These are phyloP conservation scores for Epistrophe grossulariae DNA, from an alignment of 2,888 invertebrate genomes.

Conservation along the genomic window DNA sequence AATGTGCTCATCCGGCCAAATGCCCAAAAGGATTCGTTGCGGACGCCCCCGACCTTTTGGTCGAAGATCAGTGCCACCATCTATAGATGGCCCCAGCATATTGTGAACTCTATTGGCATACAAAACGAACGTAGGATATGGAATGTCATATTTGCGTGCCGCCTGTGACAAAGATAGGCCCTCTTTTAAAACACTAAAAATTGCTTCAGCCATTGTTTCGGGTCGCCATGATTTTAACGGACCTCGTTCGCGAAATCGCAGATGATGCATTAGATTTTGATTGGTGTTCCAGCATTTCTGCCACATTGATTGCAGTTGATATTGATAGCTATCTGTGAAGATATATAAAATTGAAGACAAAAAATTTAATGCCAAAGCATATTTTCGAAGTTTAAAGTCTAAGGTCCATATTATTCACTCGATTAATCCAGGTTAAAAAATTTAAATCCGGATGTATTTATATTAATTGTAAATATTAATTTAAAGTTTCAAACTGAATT, in stretches of 20 bases:
- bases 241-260: slow-evolving; percentile 95
- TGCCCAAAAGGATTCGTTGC: slow-evolving; percentile 94
- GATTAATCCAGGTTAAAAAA: too few relatives aligned
- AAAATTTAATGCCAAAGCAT: background rate
- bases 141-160: slow-evolving; percentile 96
- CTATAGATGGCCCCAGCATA: slow-evolving; percentile 96
- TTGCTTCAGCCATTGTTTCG: slow-evolving; percentile 97
- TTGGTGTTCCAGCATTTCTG: slow-evolving; percentile 98
- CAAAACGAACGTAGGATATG: slow-evolving; percentile 96
- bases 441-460: too few relatives aligned
- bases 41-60: slow-evolving; percentile 96
- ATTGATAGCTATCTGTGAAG: slow-evolving; percentile 95
- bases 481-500: too few relatives aligned
- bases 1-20: slow-evolving; percentile 97
- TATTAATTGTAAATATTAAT: too few relatives aligned
- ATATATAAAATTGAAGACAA: slow-evolving; percentile 6
- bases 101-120: slow-evolving; percentile 97
- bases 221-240: slow-evolving; percentile 97
- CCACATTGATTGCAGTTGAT: slow-evolving; percentile 97
- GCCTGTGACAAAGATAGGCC: slow-evolving; percentile 95
- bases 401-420: too few relatives aligned
- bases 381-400: too few relatives aligned
- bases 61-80: slow-evolving; percentile 94
- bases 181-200: slow-evolving; percentile 95
- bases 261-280: slow-evolving; percentile 94